A percentile compares a stretch with the other conserved stretches of the same genome.
phyloP scores from a whole-genome alignment of 2,888 invertebrate genomes.

The Strigamia transsilvanica region DNA sequence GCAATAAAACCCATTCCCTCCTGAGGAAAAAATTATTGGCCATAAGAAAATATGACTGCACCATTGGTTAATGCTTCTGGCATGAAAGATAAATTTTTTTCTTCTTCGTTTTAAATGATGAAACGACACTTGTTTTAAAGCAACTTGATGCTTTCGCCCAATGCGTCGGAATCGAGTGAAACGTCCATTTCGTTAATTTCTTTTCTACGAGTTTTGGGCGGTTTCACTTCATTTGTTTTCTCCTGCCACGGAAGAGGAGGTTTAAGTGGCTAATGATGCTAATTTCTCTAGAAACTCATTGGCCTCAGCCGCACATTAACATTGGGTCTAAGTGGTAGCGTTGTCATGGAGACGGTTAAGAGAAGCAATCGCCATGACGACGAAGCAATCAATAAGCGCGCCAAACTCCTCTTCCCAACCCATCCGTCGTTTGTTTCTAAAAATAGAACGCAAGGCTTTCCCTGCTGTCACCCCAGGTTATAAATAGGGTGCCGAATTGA shows the following conservation, averaged over 20 bases:
- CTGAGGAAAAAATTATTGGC: constrained; percentile 24
- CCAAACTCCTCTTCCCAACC: constrained; percentile 17
- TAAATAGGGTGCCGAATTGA: constrained; percentile 23
- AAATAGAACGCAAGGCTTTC: constrained; percentile 8
- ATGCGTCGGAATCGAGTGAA: neutral
- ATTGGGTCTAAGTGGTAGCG: constrained; percentile 3
- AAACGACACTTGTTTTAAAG: neutral
- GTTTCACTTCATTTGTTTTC: constrained; percentile 30
- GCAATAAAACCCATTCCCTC: constrained; percentile 26
- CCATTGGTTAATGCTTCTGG: constrained; percentile 9
- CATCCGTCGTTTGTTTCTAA: constrained; percentile 6
- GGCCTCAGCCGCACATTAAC: constrained; percentile 17
- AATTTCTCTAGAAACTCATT: constrained; percentile 21
- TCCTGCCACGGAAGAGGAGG: neutral
- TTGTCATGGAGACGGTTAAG: neutral
- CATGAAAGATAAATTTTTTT: constrained; percentile 12
- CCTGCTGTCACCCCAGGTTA: constrained; percentile 11
- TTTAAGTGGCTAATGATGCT: constrained; percentile 26
- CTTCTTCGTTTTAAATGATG: neutral
- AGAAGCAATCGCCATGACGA: constrained; percentile 26
- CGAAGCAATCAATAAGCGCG: constrained; percentile 30
- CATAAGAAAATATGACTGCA: neutral
- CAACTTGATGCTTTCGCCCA: constrained; percentile 4
- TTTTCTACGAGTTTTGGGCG: neutral
- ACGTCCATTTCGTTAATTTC: constrained; percentile 8